phyloP scores from a whole-genome alignment of 1,140 invertebrate species.

The Drosophila bifasciata region DNA sequence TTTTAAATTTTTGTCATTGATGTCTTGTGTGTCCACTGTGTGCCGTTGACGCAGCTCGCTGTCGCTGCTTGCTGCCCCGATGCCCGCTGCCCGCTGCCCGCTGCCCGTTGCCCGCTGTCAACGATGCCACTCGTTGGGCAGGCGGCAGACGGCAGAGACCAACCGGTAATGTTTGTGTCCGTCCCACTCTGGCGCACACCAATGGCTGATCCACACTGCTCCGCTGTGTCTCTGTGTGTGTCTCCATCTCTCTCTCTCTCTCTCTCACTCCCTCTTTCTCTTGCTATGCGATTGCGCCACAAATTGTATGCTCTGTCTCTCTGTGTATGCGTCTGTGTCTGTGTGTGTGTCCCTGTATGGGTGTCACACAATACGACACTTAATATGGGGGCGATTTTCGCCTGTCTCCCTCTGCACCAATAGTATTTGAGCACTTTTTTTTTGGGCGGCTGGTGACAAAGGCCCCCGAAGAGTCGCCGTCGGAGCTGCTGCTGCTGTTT shows the following conservation, averaged over 20 bases:
- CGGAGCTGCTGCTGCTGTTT: constrained; percentile 11
- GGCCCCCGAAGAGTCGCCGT: constrained; percentile 51
- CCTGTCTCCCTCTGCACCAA: constrained; percentile 78
- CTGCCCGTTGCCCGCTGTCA: too few relatives aligned
- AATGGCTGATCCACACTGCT: constrained; percentile 45
- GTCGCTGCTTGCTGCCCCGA: constrained; percentile 1
- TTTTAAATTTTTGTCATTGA: constrained; percentile 80
- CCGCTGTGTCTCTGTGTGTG: constrained; percentile 25
- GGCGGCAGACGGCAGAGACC: constrained; percentile 4
- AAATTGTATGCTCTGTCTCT: constrained; percentile 41
- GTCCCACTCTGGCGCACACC: constrained; percentile 62
- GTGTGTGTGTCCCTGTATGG: constrained; percentile 35
- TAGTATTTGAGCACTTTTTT: constrained; percentile 63
- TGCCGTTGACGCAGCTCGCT: background rate
- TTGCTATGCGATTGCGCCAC: constrained; percentile 73
- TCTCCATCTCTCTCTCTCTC: constrained; percentile 23
- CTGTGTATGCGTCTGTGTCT: constrained; percentile 29
- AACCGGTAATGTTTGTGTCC: constrained; percentile 47
- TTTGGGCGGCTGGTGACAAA: constrained; percentile 67
- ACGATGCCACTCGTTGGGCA: background rate
- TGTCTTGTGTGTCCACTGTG: constrained; percentile 60
- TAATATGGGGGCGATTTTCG: constrained; percentile 78
- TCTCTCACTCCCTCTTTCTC: constrained; percentile 30
- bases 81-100: too few relatives aligned
- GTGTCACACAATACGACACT: constrained; percentile 75